These are phyloP conservation scores for Tympanuchus pallidicinctus DNA, from an alignment of 2,113 vertebrate species.

Conservation along the genomic window DNA sequence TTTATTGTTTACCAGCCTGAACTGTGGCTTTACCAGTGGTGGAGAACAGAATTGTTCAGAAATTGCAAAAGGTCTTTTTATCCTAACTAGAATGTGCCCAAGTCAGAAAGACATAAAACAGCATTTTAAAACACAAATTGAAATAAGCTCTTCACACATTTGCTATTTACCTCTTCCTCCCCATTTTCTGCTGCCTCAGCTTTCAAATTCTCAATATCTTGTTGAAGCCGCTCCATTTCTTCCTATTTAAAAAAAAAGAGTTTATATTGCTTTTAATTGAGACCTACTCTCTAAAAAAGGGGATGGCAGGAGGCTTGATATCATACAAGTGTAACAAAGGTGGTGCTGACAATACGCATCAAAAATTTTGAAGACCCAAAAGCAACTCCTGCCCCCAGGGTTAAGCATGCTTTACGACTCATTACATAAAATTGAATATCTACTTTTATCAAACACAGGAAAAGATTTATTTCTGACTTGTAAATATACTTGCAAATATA, in stretches of 20 bases:
- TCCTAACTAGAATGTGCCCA: neutral
- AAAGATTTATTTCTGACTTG: neutral
- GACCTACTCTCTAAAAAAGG: neutral
- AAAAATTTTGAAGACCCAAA: neutral
- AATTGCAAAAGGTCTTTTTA: neutral
- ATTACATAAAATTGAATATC: neutral
- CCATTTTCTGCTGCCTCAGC: slow-evolving; percentile 75
- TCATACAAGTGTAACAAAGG: neutral
- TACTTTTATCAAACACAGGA: neutral
- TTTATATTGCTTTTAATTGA: neutral
- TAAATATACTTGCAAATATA: neutral
- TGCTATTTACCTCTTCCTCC: slow-evolving; percentile 85
- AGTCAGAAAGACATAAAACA: neutral
- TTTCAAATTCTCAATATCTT: slow-evolving; percentile 88
- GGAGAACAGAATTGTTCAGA: neutral
- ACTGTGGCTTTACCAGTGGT: neutral
- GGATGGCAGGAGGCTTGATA: neutral
- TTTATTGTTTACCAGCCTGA: neutral
- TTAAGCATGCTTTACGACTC: neutral
- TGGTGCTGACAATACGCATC: neutral
- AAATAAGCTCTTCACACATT: neutral
- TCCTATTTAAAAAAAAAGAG: slow-evolving; percentile 80
- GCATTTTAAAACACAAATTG: neutral
- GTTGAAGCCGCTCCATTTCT: slow-evolving; percentile 93
- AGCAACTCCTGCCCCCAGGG: neutral